Evolutionary conservation across 1,140 invertebrate genomes (phyloP).

Genomic region (Drosophila ohnishii): DNA sequence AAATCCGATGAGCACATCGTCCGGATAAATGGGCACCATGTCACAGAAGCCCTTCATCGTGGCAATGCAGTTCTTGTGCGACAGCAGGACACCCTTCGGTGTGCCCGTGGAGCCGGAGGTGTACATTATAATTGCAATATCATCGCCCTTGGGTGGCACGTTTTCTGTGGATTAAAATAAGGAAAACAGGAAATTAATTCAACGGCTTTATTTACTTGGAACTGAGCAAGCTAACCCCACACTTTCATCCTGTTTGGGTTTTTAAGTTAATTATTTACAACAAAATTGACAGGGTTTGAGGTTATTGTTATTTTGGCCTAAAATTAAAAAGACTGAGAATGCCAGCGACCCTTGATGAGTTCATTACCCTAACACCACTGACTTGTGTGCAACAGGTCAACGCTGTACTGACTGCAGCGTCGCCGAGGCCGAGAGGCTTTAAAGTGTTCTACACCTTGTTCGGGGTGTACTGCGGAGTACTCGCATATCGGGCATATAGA

Average conservation of each 20-base stretch:
- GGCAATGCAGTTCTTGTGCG: conserved; percentile 95
- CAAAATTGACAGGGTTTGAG: conserved; percentile 24
- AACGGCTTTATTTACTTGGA: neutral
- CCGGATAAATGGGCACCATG: conserved; percentile 87
- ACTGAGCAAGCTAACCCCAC: neutral
- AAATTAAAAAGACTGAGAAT: conserved; percentile 5
- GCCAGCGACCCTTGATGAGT: conserved; percentile 22
- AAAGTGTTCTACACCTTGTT: conserved; percentile 19
- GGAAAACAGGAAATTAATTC: neutral
- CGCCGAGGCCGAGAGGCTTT: conserved; percentile 3
- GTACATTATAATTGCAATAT: conserved; percentile 98
- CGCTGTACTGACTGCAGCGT: conserved; percentile 6
- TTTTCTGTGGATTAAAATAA: conserved; percentile 79
- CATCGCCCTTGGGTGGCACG: conserved; percentile 87
- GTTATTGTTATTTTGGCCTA: conserved; percentile 6
- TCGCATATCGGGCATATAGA: conserved; percentile 23
- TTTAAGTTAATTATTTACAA: neutral
- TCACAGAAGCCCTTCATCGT: conserved; percentile 95
- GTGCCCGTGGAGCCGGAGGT: conserved; percentile 96
- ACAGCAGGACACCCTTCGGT: conserved; percentile 93
- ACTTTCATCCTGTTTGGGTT: neutral
- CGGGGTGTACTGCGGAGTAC: conserved; percentile 31
- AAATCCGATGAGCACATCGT: conserved; percentile 96
- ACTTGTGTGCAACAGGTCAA: conserved; percentile 35
- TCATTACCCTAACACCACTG: conserved; percentile 38